Percentiles rank a stretch among this genome's conserved stretches.
phyloP scores from a whole-genome alignment of 2,797 vertebrate species.

The Catostomus latipinnis region DNA sequence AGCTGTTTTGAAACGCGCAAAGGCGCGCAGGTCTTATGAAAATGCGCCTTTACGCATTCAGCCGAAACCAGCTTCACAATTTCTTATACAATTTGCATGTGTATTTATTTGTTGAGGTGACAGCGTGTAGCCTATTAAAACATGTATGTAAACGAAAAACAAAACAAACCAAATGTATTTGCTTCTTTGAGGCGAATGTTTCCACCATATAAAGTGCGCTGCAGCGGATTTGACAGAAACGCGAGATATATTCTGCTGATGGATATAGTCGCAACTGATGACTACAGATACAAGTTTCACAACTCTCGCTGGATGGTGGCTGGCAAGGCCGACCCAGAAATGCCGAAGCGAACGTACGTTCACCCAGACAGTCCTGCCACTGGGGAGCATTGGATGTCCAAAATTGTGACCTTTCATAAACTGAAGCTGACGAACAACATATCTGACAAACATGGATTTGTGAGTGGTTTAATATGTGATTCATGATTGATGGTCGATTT shows the following conservation, averaged over 20 bases:
- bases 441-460: slow-evolving; percentile 94
- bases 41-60: not conserved
- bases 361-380: slow-evolving; percentile 94
- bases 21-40: not conserved
- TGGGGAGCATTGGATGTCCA: slow-evolving; percentile 95
- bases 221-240: slow-evolving; percentile 86
- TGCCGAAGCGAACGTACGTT: slow-evolving; percentile 94
- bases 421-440: slow-evolving; percentile 96
- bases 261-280: slow-evolving; percentile 92
- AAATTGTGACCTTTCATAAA: slow-evolving; percentile 92
- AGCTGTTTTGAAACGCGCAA: not conserved
- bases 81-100: not conserved
- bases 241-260: slow-evolving; percentile 91
- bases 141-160: too few relatives aligned
- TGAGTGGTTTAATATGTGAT: slow-evolving; percentile 72
- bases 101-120: not conserved
- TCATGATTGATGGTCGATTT: not conserved
- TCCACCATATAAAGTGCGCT: slow-evolving; percentile 90
- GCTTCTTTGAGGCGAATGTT: slow-evolving; percentile 87
- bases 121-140: not conserved
- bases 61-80: not conserved
- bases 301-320: slow-evolving; percentile 94
- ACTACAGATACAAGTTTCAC: slow-evolving; percentile 94
- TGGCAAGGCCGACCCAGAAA: slow-evolving; percentile 93
- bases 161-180: not conserved